Conservation (phyloP, 2,797 vertebrate genomes). For the Alca torda region DNA sequence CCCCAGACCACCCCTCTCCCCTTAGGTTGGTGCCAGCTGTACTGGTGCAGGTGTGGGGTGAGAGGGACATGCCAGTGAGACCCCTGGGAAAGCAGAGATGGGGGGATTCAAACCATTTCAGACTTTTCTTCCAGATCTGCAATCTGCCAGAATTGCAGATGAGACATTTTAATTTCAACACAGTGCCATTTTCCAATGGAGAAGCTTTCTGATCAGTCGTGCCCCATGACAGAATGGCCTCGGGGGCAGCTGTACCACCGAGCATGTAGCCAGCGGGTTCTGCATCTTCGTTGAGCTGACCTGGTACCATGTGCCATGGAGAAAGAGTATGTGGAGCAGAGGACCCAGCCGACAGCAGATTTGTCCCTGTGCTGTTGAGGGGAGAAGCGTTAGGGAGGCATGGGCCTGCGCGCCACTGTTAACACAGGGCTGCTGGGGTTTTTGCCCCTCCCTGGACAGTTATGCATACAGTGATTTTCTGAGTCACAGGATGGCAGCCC, state of each 20-base stretch:
- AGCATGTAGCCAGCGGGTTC: accelerated
- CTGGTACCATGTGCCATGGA: accelerated
- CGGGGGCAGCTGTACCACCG: not conserved
- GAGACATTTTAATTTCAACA: not conserved
- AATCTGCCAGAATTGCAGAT: not conserved
- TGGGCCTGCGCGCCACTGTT: not conserved
- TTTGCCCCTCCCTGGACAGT: not conserved
- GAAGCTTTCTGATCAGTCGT: not conserved
- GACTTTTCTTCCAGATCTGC: not conserved
- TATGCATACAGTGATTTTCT: not conserved
- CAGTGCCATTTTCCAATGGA: not conserved
- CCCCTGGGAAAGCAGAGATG: not conserved
- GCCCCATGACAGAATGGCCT: not conserved
- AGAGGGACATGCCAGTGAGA: not conserved
- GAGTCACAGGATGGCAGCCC: not conserved
- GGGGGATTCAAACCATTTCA: not conserved
- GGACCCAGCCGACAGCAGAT: not conserved
- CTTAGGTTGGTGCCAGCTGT: not conserved
- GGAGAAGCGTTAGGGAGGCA: not conserved
- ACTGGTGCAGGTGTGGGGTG: not conserved
- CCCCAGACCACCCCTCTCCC: not conserved
- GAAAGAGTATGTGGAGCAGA: not conserved
- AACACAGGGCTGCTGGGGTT: not conserved
- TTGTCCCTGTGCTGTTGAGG: not conserved
- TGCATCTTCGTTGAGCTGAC: not conserved